Evolutionary conservation across 2,888 invertebrate genomes (phyloP).

Genomic region (Hemicrepidius hirtus): DNA sequence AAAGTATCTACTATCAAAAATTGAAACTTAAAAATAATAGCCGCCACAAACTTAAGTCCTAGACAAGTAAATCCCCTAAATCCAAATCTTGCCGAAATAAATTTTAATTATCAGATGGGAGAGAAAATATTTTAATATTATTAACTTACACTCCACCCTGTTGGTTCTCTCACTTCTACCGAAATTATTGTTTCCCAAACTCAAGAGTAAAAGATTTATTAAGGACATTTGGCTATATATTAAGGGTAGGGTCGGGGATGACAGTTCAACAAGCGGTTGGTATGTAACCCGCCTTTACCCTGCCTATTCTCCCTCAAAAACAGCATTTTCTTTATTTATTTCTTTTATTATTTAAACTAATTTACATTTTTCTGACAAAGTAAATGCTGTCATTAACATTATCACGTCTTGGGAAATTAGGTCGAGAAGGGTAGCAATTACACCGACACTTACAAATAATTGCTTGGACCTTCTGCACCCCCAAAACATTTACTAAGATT

Average conservation of each 20-base stretch:
- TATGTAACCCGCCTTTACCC: constrained; percentile 7
- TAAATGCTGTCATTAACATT: neutral
- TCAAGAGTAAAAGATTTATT: constrained; percentile 14
- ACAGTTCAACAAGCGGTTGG: constrained; percentile 10
- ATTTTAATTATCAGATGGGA: neutral
- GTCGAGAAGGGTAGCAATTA: too few relatives aligned
- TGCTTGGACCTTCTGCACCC: neutral
- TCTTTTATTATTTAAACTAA: too few relatives aligned
- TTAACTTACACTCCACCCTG: neutral
- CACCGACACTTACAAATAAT: neutral
- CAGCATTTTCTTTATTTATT: too few relatives aligned
- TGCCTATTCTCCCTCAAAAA: neutral
- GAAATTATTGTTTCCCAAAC: constrained; percentile 10
- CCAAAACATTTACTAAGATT: neutral
- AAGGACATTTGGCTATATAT: constrained; percentile 21
- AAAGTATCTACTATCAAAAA: too few relatives aligned
- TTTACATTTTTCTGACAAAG: neutral
- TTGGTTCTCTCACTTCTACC: neutral
- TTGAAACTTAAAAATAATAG: too few relatives aligned
- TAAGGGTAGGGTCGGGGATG: constrained; percentile 21
- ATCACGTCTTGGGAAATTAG: too few relatives aligned
- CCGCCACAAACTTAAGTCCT: too few relatives aligned
- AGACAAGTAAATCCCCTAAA: too few relatives aligned
- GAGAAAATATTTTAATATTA: neutral
- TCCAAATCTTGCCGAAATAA: too few relatives aligned